Conservation (phyloP, 2,113 vertebrate species). For the Hydrochoerus hydrochaeris region DNA sequence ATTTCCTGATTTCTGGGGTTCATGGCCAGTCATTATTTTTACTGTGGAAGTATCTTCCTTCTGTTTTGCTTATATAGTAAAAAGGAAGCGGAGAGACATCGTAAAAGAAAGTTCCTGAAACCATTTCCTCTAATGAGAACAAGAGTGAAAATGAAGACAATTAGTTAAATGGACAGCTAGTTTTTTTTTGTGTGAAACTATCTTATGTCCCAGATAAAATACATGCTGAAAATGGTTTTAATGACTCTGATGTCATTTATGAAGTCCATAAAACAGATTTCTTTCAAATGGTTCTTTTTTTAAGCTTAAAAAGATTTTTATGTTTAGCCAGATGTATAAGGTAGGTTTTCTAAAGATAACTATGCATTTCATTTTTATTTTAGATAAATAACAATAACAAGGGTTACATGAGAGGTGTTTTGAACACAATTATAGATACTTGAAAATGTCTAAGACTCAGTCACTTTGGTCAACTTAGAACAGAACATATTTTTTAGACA, state of each 20-base stretch:
- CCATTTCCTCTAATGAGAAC: conserved; percentile 7
- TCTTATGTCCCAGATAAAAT: neutral
- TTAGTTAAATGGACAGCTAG: neutral
- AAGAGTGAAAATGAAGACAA: conserved; percentile 5
- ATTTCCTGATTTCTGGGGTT: neutral
- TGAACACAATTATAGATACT: neutral
- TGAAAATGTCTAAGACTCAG: conserved; percentile 25
- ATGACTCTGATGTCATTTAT: conserved; percentile 36
- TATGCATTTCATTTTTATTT: conserved; percentile 20
- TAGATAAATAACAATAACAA: conserved; percentile 20
- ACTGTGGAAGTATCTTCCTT: neutral
- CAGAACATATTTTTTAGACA: neutral
- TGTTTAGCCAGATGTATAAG: conserved; percentile 13
- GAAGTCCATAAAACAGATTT: conserved; percentile 22
- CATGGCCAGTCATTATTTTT: conserved; percentile 7
- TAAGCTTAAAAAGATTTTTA: neutral
- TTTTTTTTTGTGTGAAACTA: conserved; percentile 21
- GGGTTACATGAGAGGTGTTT: neutral
- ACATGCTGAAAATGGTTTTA: neutral
- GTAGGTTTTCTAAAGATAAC: neutral
- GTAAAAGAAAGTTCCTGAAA: neutral
- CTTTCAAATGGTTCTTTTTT: conserved; percentile 16
- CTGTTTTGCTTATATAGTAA: neutral
- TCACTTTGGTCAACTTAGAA: neutral
- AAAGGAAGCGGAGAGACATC: neutral